These are phyloP conservation scores for Helostoma temminkii DNA, from an alignment of 2,797 vertebrate genomes.

Conservation along the genomic window DNA sequence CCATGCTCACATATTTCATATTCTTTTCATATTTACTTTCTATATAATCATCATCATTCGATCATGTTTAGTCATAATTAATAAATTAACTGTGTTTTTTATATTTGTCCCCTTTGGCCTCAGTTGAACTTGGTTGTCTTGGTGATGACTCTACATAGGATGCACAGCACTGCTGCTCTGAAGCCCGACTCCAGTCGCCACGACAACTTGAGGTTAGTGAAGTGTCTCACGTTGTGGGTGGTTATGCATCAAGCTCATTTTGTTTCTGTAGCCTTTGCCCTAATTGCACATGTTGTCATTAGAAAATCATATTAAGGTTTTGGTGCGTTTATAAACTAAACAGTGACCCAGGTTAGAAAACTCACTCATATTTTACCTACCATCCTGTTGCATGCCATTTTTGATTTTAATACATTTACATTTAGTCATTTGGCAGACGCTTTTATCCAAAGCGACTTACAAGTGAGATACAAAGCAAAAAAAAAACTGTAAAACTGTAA, in stretches of 20 bases:
- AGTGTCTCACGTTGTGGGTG: slow-evolving; percentile 1
- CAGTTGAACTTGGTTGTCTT: slow-evolving; percentile 92
- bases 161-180: slow-evolving; percentile 90
- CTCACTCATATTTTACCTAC: neutral
- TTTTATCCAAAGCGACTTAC: no score
- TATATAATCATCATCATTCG: neutral
- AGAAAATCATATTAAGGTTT: neutral
- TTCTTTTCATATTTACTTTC: neutral
- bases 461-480: no score
- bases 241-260: neutral
- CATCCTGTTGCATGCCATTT: neutral
- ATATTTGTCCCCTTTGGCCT: slow-evolving; percentile 18
- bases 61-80: neutral
- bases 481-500: no score
- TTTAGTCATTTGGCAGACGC: no score
- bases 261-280: neutral
- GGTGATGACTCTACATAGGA: slow-evolving; percentile 93
- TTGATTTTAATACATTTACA: no score
- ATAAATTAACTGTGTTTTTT: neutral
- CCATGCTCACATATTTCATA: neutral
- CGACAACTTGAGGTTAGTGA: slow-evolving; percentile 91
- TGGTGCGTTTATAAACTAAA: neutral
- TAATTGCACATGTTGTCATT: neutral
- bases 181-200: slow-evolving; percentile 95
- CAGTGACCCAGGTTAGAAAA: neutral